phyloP scores from a whole-genome alignment of 1,140 invertebrate species.

The Drosophila pallidifrons region DNA sequence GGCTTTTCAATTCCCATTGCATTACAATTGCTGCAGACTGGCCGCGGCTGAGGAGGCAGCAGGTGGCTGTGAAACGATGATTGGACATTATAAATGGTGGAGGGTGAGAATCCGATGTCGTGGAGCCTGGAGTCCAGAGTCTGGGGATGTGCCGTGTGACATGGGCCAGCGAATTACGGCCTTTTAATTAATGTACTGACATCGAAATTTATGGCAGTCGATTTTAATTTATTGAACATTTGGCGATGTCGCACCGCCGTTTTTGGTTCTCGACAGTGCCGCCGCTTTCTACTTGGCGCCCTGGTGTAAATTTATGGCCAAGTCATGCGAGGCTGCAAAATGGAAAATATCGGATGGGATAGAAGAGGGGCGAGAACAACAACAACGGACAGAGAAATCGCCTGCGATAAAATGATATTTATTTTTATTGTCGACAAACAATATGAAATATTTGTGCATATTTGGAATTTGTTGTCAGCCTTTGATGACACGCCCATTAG shows the following conservation, averaged over 20 bases:
- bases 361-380: slow-evolving; percentile 3
- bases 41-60: background rate
- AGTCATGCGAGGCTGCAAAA: slow-evolving; percentile 39
- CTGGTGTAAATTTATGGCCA: slow-evolving; percentile 67
- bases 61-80: background rate
- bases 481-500: background rate
- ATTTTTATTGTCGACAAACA: slow-evolving; percentile 78
- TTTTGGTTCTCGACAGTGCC: slow-evolving; percentile 37
- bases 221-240: slow-evolving; percentile 83
- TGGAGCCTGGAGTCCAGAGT: background rate
- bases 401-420: slow-evolving; percentile 80
- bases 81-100: background rate
- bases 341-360: background rate
- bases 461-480: slow-evolving; percentile 57
- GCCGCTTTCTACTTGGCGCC: slow-evolving; percentile 39
- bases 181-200: slow-evolving; percentile 84
- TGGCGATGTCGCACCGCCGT: slow-evolving; percentile 38
- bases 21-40: background rate
- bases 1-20: slow-evolving; percentile 1
- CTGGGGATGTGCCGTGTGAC: slow-evolving; percentile 52
- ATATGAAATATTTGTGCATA: slow-evolving; percentile 78
- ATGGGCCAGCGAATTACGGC: slow-evolving; percentile 72
- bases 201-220: slow-evolving; percentile 82
- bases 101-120: background rate
- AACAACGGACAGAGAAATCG: slow-evolving; percentile 48